Percentiles rank a stretch among this genome's conserved stretches.
Evolutionary conservation across 2,888 invertebrate species (phyloP).

Genomic region (Rotaria sp.): DNA sequence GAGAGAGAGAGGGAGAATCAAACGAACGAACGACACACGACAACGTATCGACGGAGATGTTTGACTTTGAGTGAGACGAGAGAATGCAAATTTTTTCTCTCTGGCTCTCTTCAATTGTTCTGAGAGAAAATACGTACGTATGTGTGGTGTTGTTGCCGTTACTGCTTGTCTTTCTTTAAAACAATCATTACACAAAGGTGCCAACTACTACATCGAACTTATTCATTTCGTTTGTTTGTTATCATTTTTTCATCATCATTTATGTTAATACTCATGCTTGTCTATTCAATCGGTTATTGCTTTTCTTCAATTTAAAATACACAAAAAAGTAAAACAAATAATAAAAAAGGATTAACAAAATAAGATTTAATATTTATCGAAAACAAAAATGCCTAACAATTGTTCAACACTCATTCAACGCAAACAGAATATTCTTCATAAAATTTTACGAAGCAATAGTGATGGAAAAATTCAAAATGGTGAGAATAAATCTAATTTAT

Average conservation of each 20-base stretch:
- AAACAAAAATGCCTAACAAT: constrained; percentile 6
- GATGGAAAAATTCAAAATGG: constrained; percentile 19
- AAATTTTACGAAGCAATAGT: background rate
- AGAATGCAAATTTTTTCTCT: background rate
- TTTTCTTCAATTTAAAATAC: background rate
- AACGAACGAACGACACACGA: background rate
- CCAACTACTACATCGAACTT: background rate
- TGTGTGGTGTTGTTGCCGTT: background rate
- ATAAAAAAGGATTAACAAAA: no score
- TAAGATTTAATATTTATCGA: background rate
- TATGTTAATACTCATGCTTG: background rate
- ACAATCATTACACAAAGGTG: constrained; percentile 4
- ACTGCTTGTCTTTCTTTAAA: background rate
- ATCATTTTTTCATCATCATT: background rate
- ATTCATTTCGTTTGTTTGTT: background rate
- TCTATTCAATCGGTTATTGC: background rate
- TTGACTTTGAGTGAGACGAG: background rate
- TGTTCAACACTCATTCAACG: background rate
- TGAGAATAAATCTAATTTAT: background rate
- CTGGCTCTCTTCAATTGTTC: background rate
- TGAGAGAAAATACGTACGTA: background rate
- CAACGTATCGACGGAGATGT: constrained; percentile 1
- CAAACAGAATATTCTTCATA: background rate
- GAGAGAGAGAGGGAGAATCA: background rate
- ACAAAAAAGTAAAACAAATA: no score